These are phyloP conservation scores for Portunus trituberculatus DNA, from an alignment of 1,140 invertebrate species.

Conservation along the genomic window DNA sequence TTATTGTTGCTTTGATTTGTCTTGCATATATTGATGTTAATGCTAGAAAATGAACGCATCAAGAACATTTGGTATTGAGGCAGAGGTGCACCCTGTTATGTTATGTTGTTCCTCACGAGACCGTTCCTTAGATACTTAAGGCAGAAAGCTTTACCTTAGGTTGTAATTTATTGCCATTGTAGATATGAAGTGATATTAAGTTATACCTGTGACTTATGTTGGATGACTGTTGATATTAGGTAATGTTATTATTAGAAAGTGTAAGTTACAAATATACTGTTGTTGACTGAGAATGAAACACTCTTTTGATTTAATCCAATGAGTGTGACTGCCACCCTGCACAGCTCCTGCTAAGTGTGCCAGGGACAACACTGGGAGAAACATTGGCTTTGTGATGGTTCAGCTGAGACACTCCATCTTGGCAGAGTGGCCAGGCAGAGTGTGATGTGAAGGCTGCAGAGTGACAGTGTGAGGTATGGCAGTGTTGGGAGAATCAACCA, in stretches of 20 bases:
- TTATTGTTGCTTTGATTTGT: background rate
- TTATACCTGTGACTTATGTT: background rate
- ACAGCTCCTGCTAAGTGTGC: too few species aligned
- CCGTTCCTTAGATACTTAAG: background rate
- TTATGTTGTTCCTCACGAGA: conserved; percentile 66
- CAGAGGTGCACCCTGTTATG: conserved; percentile 50
- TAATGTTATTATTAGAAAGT: background rate
- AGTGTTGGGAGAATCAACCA: too few species aligned
- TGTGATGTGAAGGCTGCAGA: too few species aligned
- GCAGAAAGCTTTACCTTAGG: too few species aligned
- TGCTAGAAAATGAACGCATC: background rate
- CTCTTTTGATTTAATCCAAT: background rate
- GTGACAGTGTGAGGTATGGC: too few species aligned
- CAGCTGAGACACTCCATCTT: too few species aligned
- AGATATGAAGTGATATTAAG: background rate
- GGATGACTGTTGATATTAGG: background rate
- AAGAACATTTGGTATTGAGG: background rate
- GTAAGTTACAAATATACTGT: background rate
- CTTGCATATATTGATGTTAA: background rate
- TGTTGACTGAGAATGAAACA: background rate
- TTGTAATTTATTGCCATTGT: too few species aligned
- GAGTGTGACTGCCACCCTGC: too few species aligned
- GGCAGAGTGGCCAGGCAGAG: too few species aligned
- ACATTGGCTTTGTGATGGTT: too few species aligned
- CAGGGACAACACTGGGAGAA: too few species aligned